phyloP scores from a whole-genome alignment of 1,140 invertebrate genomes.

The Procambarus clarkii region DNA sequence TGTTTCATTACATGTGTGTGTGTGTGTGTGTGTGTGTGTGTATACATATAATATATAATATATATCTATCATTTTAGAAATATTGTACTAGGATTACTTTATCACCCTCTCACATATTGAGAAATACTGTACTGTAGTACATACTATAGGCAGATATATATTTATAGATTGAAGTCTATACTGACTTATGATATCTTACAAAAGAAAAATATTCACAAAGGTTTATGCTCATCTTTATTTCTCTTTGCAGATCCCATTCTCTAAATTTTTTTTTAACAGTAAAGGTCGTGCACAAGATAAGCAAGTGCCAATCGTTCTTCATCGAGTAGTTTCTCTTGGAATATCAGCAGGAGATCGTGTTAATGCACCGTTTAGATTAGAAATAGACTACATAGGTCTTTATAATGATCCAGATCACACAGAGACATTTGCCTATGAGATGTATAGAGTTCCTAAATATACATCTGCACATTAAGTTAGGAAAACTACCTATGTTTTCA shows the following conservation, averaged over 20 bases:
- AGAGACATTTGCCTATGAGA: constrained; percentile 94
- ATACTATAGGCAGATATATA: too few relatives aligned
- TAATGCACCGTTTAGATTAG: constrained; percentile 89
- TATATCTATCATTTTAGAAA: too few relatives aligned
- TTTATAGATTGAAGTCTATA: neutral
- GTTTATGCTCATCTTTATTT: constrained; percentile 64
- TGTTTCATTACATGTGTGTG: too few relatives aligned
- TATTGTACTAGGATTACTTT: too few relatives aligned
- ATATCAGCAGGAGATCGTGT: constrained; percentile 86
- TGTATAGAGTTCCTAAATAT: constrained; percentile 80
- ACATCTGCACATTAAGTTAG: neutral
- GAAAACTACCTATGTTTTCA: neutral
- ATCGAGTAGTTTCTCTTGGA: constrained; percentile 84
- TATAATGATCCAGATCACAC: constrained; percentile 85
- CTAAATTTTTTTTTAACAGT: constrained; percentile 89
- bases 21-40: too few relatives aligned
- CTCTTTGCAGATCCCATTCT: constrained; percentile 90
- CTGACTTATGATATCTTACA: too few relatives aligned
- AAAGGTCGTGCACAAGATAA: constrained; percentile 92
- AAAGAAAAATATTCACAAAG: too few relatives aligned
- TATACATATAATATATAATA: too few relatives aligned
- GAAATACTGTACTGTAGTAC: too few relatives aligned
- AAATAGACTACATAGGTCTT: constrained; percentile 95
- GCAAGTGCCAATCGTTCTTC: constrained; percentile 81
- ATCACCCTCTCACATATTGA: too few relatives aligned